Base-by-base conservation (phyloP, 2,797 vertebrate genomes). In the Neosalanx taihuensis region DNA sequence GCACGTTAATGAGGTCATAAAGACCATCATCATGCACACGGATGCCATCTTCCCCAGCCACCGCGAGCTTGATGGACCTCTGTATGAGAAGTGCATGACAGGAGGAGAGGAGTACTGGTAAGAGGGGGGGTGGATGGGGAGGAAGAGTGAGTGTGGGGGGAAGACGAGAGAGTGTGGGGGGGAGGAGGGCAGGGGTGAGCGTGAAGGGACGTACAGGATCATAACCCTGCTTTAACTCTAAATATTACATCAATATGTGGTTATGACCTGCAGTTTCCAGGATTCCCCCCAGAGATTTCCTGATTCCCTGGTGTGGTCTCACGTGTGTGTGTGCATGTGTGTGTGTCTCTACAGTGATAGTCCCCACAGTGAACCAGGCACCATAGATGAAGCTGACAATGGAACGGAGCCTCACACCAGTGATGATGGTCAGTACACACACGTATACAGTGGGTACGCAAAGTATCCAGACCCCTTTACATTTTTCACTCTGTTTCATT, bases 51-150 rank as follows among this genome's bases (percentile, higher is more conserved):
- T 99, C 85, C 97, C 97, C 69, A 93, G 93, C 81, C 94, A 89
- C 33, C 91, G 95, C 0, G 97, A 98, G 85, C 92, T 99, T 79
- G 97, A 98, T 0, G 97, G 97, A 60, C 97, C 97, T 0, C 93
- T 98, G 58, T 99, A 99, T 7, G 97, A 99, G 85, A 99, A 99
- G 88, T 99, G 97, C 87, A 99, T 99, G 97, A 94, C 95, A 0
- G 97, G 96, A 68, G 97, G 96, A 20, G 97, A 98, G 85, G 97
- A 99, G 81, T 99, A 98, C 90, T 99, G 97, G 97, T 98, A 90
- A 92, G 96, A 85, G n/a, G 1, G 18, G 4, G 0, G 61, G 5
- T 59, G 26, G 17, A 5, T 1, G 1, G 1, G 18, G 10, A 0
- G 53, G 12, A 62, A 12, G 9, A 15, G 20, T n/a, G n/a, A 41